Percentiles rank a stretch among this genome's conserved stretches.
Conservation (phyloP, 2,797 vertebrate species). For the Squalus acanthias region DNA sequence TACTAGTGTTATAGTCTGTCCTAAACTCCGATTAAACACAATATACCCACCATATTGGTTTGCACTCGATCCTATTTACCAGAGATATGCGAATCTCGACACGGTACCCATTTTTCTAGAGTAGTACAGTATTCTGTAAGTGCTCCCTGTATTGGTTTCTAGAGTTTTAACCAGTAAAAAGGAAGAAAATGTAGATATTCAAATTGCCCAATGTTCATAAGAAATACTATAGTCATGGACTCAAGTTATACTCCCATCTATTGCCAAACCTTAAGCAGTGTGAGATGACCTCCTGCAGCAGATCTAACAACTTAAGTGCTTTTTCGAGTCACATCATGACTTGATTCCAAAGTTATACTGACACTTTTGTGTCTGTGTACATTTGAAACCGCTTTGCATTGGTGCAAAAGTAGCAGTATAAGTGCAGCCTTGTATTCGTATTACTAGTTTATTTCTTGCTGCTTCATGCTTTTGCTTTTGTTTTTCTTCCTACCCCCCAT, state of each 20-base stretch:
- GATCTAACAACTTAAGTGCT: neutral
- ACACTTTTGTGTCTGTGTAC: neutral
- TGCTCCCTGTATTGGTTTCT: neutral
- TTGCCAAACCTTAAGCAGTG: neutral
- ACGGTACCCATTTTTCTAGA: neutral
- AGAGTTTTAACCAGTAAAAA: neutral
- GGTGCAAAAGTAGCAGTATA: neutral
- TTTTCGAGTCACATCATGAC: neutral
- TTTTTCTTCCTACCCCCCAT: neutral
- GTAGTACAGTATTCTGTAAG: neutral
- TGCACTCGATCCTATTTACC: no score
- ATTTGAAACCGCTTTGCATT: neutral
- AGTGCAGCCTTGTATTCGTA: neutral
- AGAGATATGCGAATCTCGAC: no score
- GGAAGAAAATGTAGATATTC: neutral
- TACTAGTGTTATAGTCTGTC: no score
- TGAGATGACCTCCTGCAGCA: neutral
- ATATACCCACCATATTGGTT: no score
- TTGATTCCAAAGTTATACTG: neutral
- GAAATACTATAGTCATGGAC: neutral
- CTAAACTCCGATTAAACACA: no score
- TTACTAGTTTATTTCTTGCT: neutral
- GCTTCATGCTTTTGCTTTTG: neutral
- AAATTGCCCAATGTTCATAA: neutral
- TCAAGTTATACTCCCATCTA: neutral